Base-by-base conservation (phyloP, 2,797 vertebrate genomes). In the Fringilla coelebs region DNA sequence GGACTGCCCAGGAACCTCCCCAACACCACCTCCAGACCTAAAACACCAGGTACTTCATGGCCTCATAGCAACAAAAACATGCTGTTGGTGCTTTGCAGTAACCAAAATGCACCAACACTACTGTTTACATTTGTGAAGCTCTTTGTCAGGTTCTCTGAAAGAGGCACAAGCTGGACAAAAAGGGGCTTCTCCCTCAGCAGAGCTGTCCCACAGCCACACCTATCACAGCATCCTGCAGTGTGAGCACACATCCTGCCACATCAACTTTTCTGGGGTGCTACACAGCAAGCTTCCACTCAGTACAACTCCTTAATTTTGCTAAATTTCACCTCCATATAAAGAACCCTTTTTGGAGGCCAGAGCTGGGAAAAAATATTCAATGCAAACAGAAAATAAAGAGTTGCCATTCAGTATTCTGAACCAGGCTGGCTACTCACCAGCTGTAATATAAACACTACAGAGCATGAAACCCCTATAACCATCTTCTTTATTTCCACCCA, bases 401-500 rank as follows among this genome's bases (percentile, higher is more conserved):
- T 29, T 94, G 60, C 38, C 38, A 9, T 94, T 96, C 43, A 88
- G 79, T 40, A 77, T 75, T 92, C 78, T 82, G 83, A 79, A 80
- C 25, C 25, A 88, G 62, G 36, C 49, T 96, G 80, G 72, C 89
- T 85, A 28, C 74, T 73, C 5, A 51, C 54, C 85, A 88, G 57
- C 74, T 86, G 31, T 38, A 75, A 74, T 10, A 83, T 67, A 92
- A 95, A 96, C 74, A 90, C 43, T 9, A 46, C 52, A 61, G 62
- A 74, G 51, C 36, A 46, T 26, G 65, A 88, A 80, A 43, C 66
- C 77, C 78, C 86, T 89, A 61, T 58, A 93, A 93, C 40, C 40
- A 78, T 68, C 52, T 38, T 75, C 83, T 92, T 84, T 72, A 62
- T 88, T 86, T 94, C 81, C 76, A 94, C 52, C 38, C 66, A 87